Base-by-base conservation (phyloP, 2,888 invertebrate species). In the Drosophila leonis region DNA sequence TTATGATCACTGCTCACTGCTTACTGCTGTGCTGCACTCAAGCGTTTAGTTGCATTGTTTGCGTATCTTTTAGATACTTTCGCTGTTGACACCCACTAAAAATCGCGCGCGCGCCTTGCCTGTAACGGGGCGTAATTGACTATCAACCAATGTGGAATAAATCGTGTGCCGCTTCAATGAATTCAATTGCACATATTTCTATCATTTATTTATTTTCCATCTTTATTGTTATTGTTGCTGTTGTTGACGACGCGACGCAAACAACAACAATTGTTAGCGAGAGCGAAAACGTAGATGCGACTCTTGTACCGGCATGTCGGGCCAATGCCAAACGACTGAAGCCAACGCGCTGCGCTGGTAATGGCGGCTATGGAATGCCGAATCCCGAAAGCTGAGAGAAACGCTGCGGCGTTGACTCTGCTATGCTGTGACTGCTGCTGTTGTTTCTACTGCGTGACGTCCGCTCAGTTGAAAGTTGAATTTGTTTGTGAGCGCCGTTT, bases 241-340 rank as follows among this genome's bases (percentile, higher is more conserved):
- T 41, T 56, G 31, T 42, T 42, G 31, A 55, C 66, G 49, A 56
- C 69, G 52, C 69, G 65, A 49, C 60, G 55, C 65, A 46, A 61
- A 51, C 62, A 65, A 78, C 65, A 44, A 46, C 39, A 55, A 39
- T 66, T 56, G 46, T n/a, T 48, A 56, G 49, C 52, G 33, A 13
- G 15, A 42, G 42, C 37, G 46, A 42, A 44, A 37, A 42, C 80
- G 42, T 6, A 41, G 46, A 63, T 66, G 74, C 90, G 81, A 51
- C 64, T 44, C 69, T 72, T 70, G 82, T 82, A 88, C 86, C 88
- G 88, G 86, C 86, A 90, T 88, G 79, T 81, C 87, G 88, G 81
- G 81, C 83, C 67, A 65, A 66, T 73, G 83, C 70, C 90, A 83
- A 71, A 73, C 81, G 88, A 87, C 90, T 86, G 84, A 87, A 75